These are phyloP conservation scores for Limosa lapponica DNA, from an alignment of 2,797 vertebrate genomes.

Conservation along the genomic window DNA sequence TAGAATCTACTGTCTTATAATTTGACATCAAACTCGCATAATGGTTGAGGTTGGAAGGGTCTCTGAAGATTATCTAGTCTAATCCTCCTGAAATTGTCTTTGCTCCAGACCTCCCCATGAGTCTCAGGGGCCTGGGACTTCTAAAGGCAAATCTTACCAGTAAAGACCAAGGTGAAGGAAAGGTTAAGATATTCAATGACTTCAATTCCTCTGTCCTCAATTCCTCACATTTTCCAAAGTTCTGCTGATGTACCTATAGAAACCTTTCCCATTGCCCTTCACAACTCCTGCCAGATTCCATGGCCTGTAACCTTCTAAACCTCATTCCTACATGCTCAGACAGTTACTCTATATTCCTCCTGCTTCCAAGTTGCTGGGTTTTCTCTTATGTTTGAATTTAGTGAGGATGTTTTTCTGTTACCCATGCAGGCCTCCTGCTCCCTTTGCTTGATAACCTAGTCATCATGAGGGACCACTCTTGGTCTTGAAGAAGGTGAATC, in stretches of 20 bases:
- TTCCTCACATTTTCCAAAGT: background rate
- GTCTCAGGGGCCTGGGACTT: fast-evolving
- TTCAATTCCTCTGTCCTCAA: background rate
- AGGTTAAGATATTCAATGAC: background rate
- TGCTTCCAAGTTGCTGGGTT: fast-evolving
- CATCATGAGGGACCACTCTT: background rate
- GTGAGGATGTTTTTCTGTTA: background rate
- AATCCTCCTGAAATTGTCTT: background rate
- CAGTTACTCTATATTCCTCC: background rate
- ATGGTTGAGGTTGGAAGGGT: background rate
- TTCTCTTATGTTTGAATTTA: background rate
- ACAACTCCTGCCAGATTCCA: background rate
- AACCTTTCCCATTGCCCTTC: background rate
- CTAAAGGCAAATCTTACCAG: background rate
- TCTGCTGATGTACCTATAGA: background rate
- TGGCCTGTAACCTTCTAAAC: background rate
- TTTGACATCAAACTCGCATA: background rate
- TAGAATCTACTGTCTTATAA: background rate
- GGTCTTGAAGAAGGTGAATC: background rate
- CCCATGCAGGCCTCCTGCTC: background rate
- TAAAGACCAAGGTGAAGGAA: background rate
- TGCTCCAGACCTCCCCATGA: fast-evolving
- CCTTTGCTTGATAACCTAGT: background rate
- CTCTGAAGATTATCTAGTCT: background rate
- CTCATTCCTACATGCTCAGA: background rate